These are phyloP conservation scores for Physocephala rufipes DNA, from an alignment of 2,888 invertebrate species.

Conservation along the genomic window DNA sequence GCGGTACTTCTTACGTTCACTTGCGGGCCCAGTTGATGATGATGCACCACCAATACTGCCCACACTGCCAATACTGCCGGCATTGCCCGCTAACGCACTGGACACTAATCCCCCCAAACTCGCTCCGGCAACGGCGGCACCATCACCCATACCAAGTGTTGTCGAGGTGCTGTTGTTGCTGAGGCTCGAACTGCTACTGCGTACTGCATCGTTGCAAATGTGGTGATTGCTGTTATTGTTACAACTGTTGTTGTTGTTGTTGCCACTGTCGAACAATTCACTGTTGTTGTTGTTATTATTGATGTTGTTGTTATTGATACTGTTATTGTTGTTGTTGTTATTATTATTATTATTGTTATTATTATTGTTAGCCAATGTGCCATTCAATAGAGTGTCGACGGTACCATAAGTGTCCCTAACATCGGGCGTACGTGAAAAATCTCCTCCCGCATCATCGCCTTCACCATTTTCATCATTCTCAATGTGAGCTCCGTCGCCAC, in stretches of 20 bases:
- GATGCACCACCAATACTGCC: constrained; percentile 45
- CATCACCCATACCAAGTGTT: constrained; percentile 40
- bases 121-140: constrained; percentile 34
- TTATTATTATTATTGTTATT: constrained; percentile 45
- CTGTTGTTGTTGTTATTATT: constrained; percentile 51
- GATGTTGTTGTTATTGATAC: constrained; percentile 49
- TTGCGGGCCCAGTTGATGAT: constrained; percentile 48
- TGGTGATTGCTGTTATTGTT: constrained; percentile 46
- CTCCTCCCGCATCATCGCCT: constrained; percentile 43
- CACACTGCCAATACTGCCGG: constrained; percentile 40
- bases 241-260: constrained; percentile 46
- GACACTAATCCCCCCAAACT: constrained; percentile 36
- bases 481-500: constrained; percentile 19
- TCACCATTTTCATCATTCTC: constrained; percentile 31
- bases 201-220: constrained; percentile 46
- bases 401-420: constrained; percentile 44
- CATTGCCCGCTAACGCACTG: constrained; percentile 38
- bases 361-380: constrained; percentile 42
- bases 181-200: constrained; percentile 50
- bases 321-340: constrained; percentile 45
- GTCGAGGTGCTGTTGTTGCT: constrained; percentile 51
- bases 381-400: constrained; percentile 36
- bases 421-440: constrained; percentile 37
- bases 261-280: too few species aligned
- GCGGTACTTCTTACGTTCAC: constrained; percentile 63